A percentile compares a stretch with the other conserved stretches of the same genome.
These are phyloP conservation scores for Panopea generosa DNA, from an alignment of 2,888 invertebrate genomes.

Conservation along the genomic window DNA sequence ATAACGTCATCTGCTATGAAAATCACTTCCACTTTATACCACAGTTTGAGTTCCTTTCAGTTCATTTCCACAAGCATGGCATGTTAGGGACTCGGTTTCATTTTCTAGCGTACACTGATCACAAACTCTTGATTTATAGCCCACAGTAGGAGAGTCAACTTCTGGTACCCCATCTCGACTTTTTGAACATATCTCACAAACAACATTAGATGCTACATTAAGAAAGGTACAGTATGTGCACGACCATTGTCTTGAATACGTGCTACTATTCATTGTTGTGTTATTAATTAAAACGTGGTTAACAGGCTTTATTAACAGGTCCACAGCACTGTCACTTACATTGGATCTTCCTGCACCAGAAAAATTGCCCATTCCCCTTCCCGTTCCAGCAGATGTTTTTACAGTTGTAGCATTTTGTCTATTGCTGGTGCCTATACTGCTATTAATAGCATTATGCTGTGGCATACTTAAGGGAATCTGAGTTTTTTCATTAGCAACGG, in stretches of 20 bases:
- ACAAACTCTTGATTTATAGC: conserved; percentile 51
- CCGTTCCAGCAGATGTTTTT: no score
- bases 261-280: neutral
- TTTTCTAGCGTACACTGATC: conserved; percentile 64
- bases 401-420: no score
- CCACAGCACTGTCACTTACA: no score
- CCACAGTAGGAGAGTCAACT: conserved; percentile 45
- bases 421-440: no score
- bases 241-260: conserved; percentile 19
- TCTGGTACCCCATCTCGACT: conserved; percentile 42
- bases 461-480: neutral
- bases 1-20: no score
- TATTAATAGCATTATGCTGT: neutral
- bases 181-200: conserved; percentile 64
- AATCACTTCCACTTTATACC: no score
- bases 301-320: no score
- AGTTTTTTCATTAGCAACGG: neutral
- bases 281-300: no score
- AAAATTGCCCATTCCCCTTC: no score
- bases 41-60: conserved; percentile 48
- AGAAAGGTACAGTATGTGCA: conserved; percentile 63
- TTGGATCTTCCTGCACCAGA: no score
- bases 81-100: conserved; percentile 25
- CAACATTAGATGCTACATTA: conserved; percentile 29
- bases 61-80: conserved; percentile 54